Base-by-base conservation (phyloP, 2,113 vertebrate genomes). In the Sitta europaea region DNA sequence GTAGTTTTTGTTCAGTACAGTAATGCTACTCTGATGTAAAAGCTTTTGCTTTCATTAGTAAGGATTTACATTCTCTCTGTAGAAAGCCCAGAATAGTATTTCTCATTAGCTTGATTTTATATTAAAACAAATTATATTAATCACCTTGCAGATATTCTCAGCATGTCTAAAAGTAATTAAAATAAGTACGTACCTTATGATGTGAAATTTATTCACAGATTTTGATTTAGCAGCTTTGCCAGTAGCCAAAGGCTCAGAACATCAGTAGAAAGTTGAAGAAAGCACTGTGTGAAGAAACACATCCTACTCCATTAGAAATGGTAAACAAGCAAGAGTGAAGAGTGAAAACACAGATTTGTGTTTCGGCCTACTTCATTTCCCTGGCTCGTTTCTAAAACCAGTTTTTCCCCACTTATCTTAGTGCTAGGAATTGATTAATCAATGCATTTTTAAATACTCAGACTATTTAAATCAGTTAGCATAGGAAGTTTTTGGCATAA, bases 91-190 rank as follows among this genome's bases (percentile, higher is more conserved):
- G n/a, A 12, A 38, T 63, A 66, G 47, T 86, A 57, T 54, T 93
- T 86, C 31, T 70, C 40, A 83, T 80, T 86, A 83, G 23, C 35
- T 73, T 77, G 38, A 77, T 90, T 90, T 94, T 88, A 15, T 42
- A 63, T 80, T 63, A 80, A 91, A 61, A 6, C 11, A 83, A 71
- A 86, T 93, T 66, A 10, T 66, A 86, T 77, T 83, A 83, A 62
- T 80, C 38, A 73, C 27, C 67, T 71, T 42, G 23, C 16, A 70
- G 74, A 86, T 59, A 84, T 48, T 84, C 31, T 88, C 53, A 84
- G 67, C 40, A 47, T 54, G 43, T 91, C 59, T 38, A 67, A 88
- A 94, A 82, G 35, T 94, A 83, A 86, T 92, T 94, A 86, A 82
- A 85, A 51, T 53, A 36, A 28, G 2, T 74, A n/a, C 16, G 24